Evolutionary conservation across 2,888 invertebrate species (phyloP), one percentile per base, ranked within the genome.

Genomic region (Luperina testacea): DNA sequence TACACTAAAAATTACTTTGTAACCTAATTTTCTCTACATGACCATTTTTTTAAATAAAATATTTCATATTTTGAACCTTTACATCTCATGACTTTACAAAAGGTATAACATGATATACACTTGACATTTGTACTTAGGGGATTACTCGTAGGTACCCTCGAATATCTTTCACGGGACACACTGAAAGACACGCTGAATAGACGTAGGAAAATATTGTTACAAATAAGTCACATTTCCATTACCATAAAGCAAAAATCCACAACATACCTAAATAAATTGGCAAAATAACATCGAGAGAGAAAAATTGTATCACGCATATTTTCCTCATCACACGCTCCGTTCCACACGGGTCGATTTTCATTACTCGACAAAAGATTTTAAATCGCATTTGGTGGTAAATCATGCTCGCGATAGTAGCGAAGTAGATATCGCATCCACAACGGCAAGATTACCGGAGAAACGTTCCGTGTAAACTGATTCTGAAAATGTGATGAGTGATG

Each of bases 391-490:
- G 17, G 64, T 64, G 74, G 74, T 72, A 78, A 78, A 78, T 82
- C 75, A 73, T 59, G 69, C 42, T 63, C 65, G 61, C 61, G 70
- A 72, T 72, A 73, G 70, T 79, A 81, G 74, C 61, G 74, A 85
- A 90, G 81, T 86, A 73, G 73, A 84, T 88, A 88, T 87, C 82
- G 78, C 70, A 87, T 89, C 82, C 83, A 88, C 84, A 85, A 86
- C 84, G 72, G 67, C 73, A 88, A 82, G 89, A 92, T 92, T 91
- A 89, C 90, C 75, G 86, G 81, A 70, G 77, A 82, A 92, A 88
- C 88, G 90, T 88, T 76, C 88, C 91, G 87, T 90, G 90, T 91
- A 91, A 92, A 92, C 91, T 91, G 90, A 92, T 93, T 92, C 87
- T 85, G 86, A 74, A 73, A 78, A 53, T 77, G 13, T 61, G 67